Evolutionary conservation across 2,888 invertebrate genomes (phyloP), one percentile per base, ranked within the genome.

Genomic region (Bombylius major): DNA sequence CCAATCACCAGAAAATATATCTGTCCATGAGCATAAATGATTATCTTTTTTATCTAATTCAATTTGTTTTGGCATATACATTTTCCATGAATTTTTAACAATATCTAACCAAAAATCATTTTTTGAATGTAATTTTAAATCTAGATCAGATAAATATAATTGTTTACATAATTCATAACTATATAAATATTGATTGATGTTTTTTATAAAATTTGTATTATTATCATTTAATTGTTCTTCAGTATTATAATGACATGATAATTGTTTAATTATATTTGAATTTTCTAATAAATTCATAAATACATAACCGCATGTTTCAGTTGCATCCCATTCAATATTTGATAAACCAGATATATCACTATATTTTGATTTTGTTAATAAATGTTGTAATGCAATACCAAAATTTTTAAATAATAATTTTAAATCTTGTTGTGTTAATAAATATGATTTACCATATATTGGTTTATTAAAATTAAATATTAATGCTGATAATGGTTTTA

Each of bases 291-390:
- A 92, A 67, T 87, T 84, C 0, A 81, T 78, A 81, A 97, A 81
- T 55, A 97, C 88, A 64, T 89, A 80, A 1, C 89, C 86, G 59
- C 87, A 85, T 1, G 93, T 82, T 67, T 88, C 86, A 0, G 89
- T 85, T 1, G 91, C 89, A 72, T 98, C 98, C 92, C 93, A 94
- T 76, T 97, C 97, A 1, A 96, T 81, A 69, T 89, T 90, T 0
- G 86, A 85, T 32, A 88, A 75, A 0, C 95, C 95, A 4, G 92
- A 83, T 0, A 93, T 81, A 70, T 94, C 92, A 1, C 86, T 81
- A 71, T 89, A 91, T 14, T 86, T 84, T 0, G 87, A 84, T 66
- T 81, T 84, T 0, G 92, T 89, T 42, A 97, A 75, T 60, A 96
- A 73, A 73, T 93, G 88, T 63, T 96, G 91, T 49, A 98, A 75